A percentile compares a stretch with the other conserved stretches of the same genome.
Conservation (phyloP, 2,113 vertebrate species). For the Hylia prasina region DNA sequence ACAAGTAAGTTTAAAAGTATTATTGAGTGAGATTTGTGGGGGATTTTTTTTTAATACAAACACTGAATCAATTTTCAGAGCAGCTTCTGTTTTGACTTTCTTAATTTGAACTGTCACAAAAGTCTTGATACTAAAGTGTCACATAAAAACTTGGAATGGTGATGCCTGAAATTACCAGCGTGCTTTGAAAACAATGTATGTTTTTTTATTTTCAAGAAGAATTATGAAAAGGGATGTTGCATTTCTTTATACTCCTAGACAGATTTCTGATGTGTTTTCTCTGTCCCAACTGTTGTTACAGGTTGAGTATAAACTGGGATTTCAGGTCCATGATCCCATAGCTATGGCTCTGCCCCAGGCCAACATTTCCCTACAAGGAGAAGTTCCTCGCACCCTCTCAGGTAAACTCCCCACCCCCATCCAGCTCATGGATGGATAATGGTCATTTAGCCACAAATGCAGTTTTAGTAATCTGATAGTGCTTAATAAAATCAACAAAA, state of each 20-base stretch:
- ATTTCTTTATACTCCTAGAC: not conserved
- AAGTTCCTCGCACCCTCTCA: constrained; percentile 87
- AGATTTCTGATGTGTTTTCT: not conserved
- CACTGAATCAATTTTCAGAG: not conserved
- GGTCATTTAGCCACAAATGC: not conserved
- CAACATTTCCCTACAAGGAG: constrained; percentile 91
- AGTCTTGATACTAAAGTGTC: not conserved
- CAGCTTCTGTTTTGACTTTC: not conserved
- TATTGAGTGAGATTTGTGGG: not conserved
- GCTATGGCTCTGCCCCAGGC: constrained; percentile 88
- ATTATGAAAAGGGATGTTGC: not conserved
- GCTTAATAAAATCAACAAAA: not conserved
- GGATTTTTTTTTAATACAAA: not conserved
- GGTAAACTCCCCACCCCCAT: constrained; percentile 60
- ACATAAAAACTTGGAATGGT: not conserved
- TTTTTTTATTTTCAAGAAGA: not conserved
- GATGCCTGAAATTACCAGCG: not conserved
- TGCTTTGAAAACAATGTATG: not conserved
- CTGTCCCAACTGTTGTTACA: constrained; percentile 41
- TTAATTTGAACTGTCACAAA: not conserved
- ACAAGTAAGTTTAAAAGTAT: not conserved
- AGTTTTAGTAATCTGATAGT: not conserved
- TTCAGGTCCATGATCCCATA: constrained; percentile 87
- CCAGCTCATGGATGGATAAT: not conserved
- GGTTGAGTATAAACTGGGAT: constrained; percentile 94